Evolutionary conservation across 1,140 invertebrate genomes (phyloP).

Genomic region (Armadillidium nasatum): DNA sequence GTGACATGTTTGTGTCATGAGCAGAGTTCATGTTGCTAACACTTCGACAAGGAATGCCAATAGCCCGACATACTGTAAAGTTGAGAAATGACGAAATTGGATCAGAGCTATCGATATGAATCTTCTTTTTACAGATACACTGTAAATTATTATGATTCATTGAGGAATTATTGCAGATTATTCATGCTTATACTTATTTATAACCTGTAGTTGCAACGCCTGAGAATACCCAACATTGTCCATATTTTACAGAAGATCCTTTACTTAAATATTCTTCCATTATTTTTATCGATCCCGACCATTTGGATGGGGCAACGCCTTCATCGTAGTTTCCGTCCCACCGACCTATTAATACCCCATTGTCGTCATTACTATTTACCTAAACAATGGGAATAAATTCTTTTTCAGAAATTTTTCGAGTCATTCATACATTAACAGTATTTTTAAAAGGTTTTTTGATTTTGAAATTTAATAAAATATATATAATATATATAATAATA

Average conservation of each 20-base stretch:
- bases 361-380: conserved; percentile 67
- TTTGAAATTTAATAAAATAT: no score
- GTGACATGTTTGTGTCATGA: conserved; percentile 67
- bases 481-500: not conserved
- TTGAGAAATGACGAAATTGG: not conserved
- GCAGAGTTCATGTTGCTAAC: conserved; percentile 69
- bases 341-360: conserved; percentile 63
- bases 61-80: conserved; percentile 60
- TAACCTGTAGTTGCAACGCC: conserved; percentile 63
- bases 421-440: no score
- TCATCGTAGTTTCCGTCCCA: conserved; percentile 68
- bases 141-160: no score
- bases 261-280: conserved; percentile 56
- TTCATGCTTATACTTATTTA: no score
- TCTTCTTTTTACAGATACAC: no score
- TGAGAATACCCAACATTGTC: conserved; percentile 73
- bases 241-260: conserved; percentile 61
- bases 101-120: no score
- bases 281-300: conserved; percentile 63
- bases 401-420: no score
- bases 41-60: conserved; percentile 66
- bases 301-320: conserved; percentile 61
- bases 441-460: no score
- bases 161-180: no score
- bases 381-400: conserved; percentile 44